A percentile compares a stretch with the other conserved stretches of the same genome.
Conservation (phyloP, 2,888 invertebrate species). For the Diaphora mendica region DNA sequence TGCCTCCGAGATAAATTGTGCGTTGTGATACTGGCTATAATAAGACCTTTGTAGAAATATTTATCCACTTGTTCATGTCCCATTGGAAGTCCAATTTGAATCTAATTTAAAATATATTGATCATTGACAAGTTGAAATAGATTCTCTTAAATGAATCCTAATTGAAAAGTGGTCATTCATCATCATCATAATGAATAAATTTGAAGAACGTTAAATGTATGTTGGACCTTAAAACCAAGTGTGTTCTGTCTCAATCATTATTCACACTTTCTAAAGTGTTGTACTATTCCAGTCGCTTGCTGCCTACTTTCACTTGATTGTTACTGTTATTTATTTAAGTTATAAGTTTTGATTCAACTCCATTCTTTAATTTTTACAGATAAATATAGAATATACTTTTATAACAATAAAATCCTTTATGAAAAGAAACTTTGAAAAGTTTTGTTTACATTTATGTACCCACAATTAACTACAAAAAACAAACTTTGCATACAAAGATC, state of each 20-base stretch:
- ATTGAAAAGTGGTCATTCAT: conserved; percentile 19
- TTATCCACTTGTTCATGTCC: conserved; percentile 18
- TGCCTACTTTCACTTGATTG: conserved; percentile 1
- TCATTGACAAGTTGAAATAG: conserved; percentile 15
- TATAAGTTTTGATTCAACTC: background rate
- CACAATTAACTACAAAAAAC: background rate
- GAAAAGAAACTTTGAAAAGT: background rate
- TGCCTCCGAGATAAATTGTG: conserved; percentile 27
- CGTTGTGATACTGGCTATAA: conserved; percentile 18
- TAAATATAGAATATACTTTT: background rate
- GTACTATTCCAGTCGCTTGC: background rate
- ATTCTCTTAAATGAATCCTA: conserved; percentile 14
- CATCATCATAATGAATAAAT: conserved; percentile 22
- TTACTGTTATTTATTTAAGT: background rate
- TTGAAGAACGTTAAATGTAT: background rate
- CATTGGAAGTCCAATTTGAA: conserved; percentile 35
- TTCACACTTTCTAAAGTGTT: conserved; percentile 8
- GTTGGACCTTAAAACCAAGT: background rate
- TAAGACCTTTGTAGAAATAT: conserved; percentile 9
- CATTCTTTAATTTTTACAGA: background rate
- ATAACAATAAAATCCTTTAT: background rate
- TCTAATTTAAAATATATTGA: conserved; percentile 21
- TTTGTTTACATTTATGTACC: background rate
- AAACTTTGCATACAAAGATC: no score
- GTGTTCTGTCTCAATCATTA: background rate